Conservation (phyloP, 2,113 vertebrate species). For the Nesoenas mayeri region DNA sequence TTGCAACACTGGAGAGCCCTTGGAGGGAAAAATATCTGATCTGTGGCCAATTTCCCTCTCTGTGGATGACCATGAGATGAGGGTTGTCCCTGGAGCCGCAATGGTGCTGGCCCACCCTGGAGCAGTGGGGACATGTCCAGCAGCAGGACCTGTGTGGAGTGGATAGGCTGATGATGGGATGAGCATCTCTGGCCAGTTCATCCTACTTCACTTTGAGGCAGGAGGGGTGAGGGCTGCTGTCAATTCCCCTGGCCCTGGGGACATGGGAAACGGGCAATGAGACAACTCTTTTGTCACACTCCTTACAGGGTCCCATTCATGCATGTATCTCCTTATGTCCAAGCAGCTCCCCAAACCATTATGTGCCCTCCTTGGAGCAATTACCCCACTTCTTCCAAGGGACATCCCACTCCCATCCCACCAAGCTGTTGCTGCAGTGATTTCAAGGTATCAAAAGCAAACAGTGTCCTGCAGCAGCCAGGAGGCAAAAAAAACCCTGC, state of each 20-base stretch:
- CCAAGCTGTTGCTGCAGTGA: background rate
- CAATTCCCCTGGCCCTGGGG: background rate
- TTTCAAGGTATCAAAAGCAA: background rate
- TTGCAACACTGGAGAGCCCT: background rate
- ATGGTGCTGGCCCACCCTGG: background rate
- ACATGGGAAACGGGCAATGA: background rate
- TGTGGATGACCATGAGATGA: background rate
- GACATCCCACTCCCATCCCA: background rate
- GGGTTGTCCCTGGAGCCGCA: background rate
- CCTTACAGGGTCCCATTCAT: background rate
- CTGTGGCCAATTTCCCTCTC: background rate
- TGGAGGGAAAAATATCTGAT: background rate
- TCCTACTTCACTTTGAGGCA: background rate
- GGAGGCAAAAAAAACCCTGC: background rate
- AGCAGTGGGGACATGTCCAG: background rate
- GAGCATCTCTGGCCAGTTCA: background rate
- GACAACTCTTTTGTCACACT: no score
- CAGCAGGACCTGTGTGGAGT: background rate
- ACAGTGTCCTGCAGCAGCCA: accelerated
- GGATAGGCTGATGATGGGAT: background rate
- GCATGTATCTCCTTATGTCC: background rate
- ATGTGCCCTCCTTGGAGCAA: background rate
- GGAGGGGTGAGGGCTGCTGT: background rate
- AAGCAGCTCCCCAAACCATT: background rate
- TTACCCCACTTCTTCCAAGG: background rate